These are phyloP conservation scores for Amphiprion ocellaris DNA, from an alignment of 2,113 vertebrate genomes.

Conservation along the genomic window DNA sequence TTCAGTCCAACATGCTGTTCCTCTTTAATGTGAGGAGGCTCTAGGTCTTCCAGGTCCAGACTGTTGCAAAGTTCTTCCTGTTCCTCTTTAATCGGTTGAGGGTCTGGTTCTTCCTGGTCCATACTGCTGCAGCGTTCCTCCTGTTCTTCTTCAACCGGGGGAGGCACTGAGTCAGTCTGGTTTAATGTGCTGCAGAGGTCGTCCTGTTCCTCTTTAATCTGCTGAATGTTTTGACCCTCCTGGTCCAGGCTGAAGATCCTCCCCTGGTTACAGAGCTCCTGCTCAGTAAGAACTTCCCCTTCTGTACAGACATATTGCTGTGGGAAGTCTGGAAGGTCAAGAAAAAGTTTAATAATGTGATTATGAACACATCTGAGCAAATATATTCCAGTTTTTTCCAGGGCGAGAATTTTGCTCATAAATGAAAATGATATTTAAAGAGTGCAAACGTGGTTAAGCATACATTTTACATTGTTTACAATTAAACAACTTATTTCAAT, in stretches of 20 bases:
- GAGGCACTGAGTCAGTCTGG: neutral
- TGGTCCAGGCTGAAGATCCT: no score
- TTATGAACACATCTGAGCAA: neutral
- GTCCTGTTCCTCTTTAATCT: neutral
- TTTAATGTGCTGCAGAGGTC: neutral
- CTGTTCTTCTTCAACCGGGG: slow-evolving; percentile 9
- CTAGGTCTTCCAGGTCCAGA: no score
- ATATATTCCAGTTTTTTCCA: no score
- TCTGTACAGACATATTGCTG: slow-evolving; percentile 2
- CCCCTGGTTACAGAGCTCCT: slow-evolving; percentile 7
- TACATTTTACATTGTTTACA: no score
- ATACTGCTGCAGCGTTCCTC: slow-evolving; percentile 8
- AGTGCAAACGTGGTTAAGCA: no score
- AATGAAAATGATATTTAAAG: no score
- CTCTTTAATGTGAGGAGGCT: no score
- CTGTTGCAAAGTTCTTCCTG: no score
- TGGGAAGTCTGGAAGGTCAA: slow-evolving; percentile 11
- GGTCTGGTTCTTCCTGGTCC: neutral
- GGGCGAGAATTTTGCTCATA: no score
- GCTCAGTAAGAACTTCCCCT: rapidly evolving
- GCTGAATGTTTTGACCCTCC: no score
- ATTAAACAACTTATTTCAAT: no score
- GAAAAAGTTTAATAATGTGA: neutral
- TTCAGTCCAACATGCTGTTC: neutral
- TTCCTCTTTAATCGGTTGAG: no score